Conservation (phyloP, 92 coral and sea anemone species). For the Anthopleura xanthogrammica region DNA sequence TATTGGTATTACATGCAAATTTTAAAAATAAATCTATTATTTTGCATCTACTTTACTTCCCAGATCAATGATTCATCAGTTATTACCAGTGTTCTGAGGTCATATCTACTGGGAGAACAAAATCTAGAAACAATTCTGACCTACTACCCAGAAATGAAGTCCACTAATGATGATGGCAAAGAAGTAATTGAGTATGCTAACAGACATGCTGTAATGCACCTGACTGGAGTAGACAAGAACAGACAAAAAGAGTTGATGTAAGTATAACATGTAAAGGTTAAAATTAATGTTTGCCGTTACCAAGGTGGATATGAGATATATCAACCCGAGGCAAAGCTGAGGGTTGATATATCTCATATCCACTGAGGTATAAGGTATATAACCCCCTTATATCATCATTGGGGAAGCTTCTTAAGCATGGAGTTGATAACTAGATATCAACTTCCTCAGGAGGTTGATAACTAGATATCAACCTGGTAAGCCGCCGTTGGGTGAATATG, state of each 20-base stretch:
- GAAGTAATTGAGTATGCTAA: slow-evolving; percentile 73
- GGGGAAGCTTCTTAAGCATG: no score
- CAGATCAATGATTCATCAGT: slow-evolving; percentile 96
- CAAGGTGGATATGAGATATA: not conserved
- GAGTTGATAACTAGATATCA: no score
- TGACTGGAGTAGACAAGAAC: slow-evolving; percentile 59
- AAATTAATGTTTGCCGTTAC: not conserved
- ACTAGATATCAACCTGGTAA: no score
- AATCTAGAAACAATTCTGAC: slow-evolving; percentile 61
- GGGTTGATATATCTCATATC: no score
- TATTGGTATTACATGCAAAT: no score
- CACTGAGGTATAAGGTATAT: no score
- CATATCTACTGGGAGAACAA: slow-evolving; percentile 74
- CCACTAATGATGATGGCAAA: slow-evolving; percentile 72
- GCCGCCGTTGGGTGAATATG: no score
- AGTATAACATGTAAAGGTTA: slow-evolving; percentile 7
- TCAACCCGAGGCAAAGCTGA: no score
- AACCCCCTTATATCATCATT: no score
- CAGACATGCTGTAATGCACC: slow-evolving; percentile 81
- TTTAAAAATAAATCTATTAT: no score
- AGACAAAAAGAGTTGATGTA: slow-evolving; percentile 76
- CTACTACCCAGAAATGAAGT: slow-evolving; percentile 88
- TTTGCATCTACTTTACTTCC: not conserved
- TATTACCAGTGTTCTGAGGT: slow-evolving; percentile 78
- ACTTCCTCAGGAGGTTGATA: no score